Evolutionary conservation across 2,888 invertebrate species (phyloP).

Genomic region (Dicyrtomina minuta): DNA sequence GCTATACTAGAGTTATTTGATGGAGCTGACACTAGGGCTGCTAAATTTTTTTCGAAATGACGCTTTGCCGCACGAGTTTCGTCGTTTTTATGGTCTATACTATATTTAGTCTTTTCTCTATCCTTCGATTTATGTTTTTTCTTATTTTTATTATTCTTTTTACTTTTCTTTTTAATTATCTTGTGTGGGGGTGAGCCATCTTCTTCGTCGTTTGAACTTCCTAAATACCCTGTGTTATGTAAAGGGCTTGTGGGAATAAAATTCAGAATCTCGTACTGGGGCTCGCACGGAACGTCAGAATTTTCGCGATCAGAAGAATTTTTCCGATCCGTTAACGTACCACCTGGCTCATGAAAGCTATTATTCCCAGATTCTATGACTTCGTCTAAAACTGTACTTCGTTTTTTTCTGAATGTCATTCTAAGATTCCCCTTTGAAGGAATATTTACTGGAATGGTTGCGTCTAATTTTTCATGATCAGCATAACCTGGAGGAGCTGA

Average conservation of each 20-base stretch:
- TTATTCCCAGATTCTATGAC: conserved; percentile 71
- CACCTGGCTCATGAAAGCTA: conserved; percentile 27
- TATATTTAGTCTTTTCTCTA: conserved; percentile 56
- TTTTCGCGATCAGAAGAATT: conserved; percentile 39
- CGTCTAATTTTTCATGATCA: not conserved
- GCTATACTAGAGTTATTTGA: not conserved
- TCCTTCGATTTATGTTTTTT: conserved; percentile 43
- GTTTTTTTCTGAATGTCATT: conserved; percentile 79
- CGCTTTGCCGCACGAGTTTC: not conserved
- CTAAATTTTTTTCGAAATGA: conserved; percentile 8
- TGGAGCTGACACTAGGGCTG: conserved; percentile 4
- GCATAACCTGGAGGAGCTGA: not conserved
- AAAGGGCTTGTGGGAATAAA: conserved; percentile 38
- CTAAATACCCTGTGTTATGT: conserved; percentile 24
- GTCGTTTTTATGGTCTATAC: conserved; percentile 9
- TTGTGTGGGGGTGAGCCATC: conserved; percentile 10
- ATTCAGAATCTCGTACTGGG: conserved; percentile 50
- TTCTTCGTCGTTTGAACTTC: conserved; percentile 32
- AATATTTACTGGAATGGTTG: conserved; percentile 5
- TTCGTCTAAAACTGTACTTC: conserved; percentile 81
- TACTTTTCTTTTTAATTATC: conserved; percentile 43
- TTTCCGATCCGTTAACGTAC: conserved; percentile 24
- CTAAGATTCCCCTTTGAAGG: conserved; percentile 37
- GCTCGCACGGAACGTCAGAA: conserved; percentile 30
- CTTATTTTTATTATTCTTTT: conserved; percentile 48